Percentiles rank a stretch among this genome's conserved stretches.
These are phyloP conservation scores for Pantherophis vulpinus DNA, from an alignment of 2,797 vertebrate species.

Conservation along the genomic window DNA sequence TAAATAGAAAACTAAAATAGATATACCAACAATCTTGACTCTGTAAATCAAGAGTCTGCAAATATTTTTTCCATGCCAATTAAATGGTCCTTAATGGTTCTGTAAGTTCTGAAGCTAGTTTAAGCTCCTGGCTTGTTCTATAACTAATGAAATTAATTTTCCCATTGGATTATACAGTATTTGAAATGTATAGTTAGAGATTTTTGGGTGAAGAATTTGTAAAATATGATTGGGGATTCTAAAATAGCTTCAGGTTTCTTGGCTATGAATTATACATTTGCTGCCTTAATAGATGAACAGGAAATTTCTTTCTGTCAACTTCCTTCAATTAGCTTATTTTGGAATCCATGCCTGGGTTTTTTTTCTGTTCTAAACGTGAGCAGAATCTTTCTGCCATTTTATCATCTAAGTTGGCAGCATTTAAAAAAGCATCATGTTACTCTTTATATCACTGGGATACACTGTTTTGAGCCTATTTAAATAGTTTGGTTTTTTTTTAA, in stretches of 20 bases:
- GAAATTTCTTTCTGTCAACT: not conserved
- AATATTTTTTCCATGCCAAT: not conserved
- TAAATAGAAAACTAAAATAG: not conserved
- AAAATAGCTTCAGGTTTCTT: not conserved
- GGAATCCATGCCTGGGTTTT: not conserved
- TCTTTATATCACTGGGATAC: slow-evolving; percentile 20
- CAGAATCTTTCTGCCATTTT: not conserved
- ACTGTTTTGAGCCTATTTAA: slow-evolving; percentile 34
- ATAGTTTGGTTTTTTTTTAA: slow-evolving; percentile 17
- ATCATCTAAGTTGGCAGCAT: slow-evolving; percentile 21
- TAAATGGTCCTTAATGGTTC: not conserved
- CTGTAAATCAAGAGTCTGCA: not conserved
- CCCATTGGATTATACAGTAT: not conserved
- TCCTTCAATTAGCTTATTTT: not conserved
- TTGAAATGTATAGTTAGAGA: not conserved
- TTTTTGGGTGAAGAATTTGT: not conserved
- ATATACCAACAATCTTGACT: not conserved
- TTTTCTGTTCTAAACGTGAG: not conserved
- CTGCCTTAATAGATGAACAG: not conserved
- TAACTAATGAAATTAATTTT: not conserved
- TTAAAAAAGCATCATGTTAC: slow-evolving; percentile 8
- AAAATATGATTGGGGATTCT: not conserved
- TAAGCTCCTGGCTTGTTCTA: not conserved
- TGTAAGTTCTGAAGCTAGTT: not conserved
- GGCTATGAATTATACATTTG: not conserved